These are phyloP conservation scores for Scylla paramamosain DNA, from an alignment of 1,140 invertebrate genomes.

Conservation along the genomic window DNA sequence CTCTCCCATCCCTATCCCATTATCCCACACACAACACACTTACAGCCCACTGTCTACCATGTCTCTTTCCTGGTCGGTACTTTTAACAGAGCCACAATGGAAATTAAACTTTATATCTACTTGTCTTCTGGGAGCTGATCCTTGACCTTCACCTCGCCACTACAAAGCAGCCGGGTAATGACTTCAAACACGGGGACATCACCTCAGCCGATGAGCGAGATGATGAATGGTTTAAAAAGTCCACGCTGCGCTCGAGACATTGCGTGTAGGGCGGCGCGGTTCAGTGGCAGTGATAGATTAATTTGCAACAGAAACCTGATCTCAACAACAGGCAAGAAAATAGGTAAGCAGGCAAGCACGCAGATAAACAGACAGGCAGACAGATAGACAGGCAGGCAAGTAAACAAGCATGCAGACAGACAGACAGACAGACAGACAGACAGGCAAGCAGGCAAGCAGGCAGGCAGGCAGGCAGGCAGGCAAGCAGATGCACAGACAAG, in stretches of 20 bases:
- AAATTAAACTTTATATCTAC: neutral
- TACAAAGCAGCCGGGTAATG: neutral
- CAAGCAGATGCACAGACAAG: neutral
- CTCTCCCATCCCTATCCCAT: neutral
- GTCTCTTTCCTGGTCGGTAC: neutral
- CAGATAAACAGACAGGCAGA: neutral
- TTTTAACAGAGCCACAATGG: neutral
- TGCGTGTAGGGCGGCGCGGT: neutral
- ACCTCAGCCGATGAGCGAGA: neutral
- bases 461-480: neutral
- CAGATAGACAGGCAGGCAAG: neutral
- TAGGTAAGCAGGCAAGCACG: neutral
- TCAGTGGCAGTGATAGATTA: neutral
- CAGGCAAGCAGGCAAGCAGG: neutral
- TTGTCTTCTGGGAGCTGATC: neutral
- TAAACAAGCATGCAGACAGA: neutral
- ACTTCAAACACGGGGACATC: neutral
- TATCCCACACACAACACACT: neutral
- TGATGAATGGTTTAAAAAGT: neutral
- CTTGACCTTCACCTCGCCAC: neutral
- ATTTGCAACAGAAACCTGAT: neutral
- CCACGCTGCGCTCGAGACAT: neutral
- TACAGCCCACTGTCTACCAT: neutral
- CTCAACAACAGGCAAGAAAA: neutral
- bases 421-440: neutral